phyloP scores from a whole-genome alignment of 2,113 vertebrate genomes.

The Pimephales promelas region DNA sequence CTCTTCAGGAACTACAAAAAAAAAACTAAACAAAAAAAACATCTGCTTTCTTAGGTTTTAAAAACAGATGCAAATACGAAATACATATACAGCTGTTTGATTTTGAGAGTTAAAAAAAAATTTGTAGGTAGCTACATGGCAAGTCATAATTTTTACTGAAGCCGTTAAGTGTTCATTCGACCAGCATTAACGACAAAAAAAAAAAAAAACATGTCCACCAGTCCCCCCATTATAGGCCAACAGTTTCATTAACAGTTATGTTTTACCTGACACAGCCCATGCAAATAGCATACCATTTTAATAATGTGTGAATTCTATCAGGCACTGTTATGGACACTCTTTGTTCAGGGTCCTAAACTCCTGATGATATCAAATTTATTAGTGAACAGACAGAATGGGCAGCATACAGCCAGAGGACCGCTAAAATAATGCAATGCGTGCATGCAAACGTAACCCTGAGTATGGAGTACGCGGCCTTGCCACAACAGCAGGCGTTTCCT shows the following conservation, averaged over 20 bases:
- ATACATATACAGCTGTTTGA: neutral
- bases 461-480: neutral
- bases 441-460: neutral
- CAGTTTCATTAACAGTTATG: neutral
- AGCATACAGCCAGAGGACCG: neutral
- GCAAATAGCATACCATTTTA: neutral
- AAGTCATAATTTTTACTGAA: neutral
- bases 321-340: slow-evolving; percentile 55
- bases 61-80: too few species aligned
- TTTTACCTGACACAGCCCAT: neutral
- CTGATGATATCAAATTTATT: slow-evolving; percentile 37
- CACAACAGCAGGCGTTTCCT: slow-evolving; percentile 23
- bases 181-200: neutral
- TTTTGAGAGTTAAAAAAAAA: neutral
- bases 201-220: too few species aligned
- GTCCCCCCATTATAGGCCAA: neutral
- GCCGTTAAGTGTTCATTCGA: neutral
- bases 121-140: neutral
- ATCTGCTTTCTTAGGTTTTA: neutral
- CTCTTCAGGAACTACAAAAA: slow-evolving; percentile 11
- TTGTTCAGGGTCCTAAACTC: slow-evolving; percentile 56
- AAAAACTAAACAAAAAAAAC: too few species aligned
- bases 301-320: slow-evolving; percentile 41
- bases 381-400: neutral
- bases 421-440: neutral